Base-by-base conservation (phyloP, 2,113 vertebrate genomes). In the Emydocephalus ijimae region DNA sequence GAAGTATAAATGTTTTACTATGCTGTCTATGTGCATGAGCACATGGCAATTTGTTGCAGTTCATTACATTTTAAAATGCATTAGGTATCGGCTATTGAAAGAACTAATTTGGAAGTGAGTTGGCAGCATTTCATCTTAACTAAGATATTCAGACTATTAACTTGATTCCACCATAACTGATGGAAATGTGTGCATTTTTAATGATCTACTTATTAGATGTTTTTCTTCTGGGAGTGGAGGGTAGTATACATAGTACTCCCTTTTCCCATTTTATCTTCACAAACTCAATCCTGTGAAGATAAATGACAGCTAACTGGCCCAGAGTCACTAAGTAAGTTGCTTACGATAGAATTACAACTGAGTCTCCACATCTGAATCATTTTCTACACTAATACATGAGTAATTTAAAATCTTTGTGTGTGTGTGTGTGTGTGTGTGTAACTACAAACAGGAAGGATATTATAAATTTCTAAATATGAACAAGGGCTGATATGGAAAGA, bases 121-220 rank as follows among this genome's bases (percentile, higher is more conserved):
- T 15, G 89, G 21, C 87, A 81, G 91, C 29, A 52, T 90, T 50
- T 39, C 85, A 87, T 34, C 29, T 90, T 87, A 85, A 94, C 7
- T 93, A 48, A n/a, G 26, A 3, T 87, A 69, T 55, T 95, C 69
- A 89, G 87, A 85, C 39, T 55, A 24, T 89, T 34, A 93, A 92
- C 52, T 55, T 89, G 92, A 93, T 91, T 18, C 21, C 50, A 64
- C 88, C 48, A 50, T 55, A 57, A n/a, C 52, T 48, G 52, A 64
- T 85, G 81, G 94, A 88, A 92, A 90, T 54, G 90, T 91, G 59
- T 20, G 88, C 45, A 55, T 91, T 43, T 92, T 92, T 91, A 90
- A 89, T 21, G 86, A 61, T n/a, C 55, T 85, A 95, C 90, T 59
- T 61, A 89, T 45, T 57, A 48, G 55, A 50, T 50, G 74, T 43